These are phyloP conservation scores for Notamacropus eugenii DNA, from an alignment of 2,797 vertebrate genomes.

Conservation along the genomic window DNA sequence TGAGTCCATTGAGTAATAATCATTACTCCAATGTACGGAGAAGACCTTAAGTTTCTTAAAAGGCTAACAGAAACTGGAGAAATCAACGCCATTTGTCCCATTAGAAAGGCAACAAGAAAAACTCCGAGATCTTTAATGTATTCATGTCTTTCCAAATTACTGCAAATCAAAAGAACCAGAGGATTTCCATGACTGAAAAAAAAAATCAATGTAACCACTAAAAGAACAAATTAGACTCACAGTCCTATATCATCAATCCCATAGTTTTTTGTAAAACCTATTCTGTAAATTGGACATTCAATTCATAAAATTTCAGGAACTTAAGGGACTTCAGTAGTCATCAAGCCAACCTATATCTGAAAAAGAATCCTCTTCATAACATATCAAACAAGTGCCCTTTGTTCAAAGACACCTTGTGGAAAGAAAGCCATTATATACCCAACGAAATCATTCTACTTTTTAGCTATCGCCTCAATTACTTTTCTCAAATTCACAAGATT, in stretches of 20 bases:
- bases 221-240: background rate
- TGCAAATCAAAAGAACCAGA: background rate
- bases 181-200: background rate
- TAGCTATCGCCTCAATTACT: background rate
- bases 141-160: background rate
- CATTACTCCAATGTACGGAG: slow-evolving; percentile 18
- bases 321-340: background rate
- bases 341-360: background rate
- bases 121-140: background rate
- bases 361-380: background rate
- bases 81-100: background rate
- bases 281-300: background rate
- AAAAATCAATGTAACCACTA: background rate
- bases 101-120: background rate
- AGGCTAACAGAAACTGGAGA: background rate
- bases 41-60: slow-evolving; percentile 19
- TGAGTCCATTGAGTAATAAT: slow-evolving; percentile 31
- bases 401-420: background rate
- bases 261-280: background rate
- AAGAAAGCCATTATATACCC: background rate
- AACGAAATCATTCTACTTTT: background rate
- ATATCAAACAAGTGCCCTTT: background rate
- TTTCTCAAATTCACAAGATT: background rate
- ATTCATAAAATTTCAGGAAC: background rate
- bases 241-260: background rate